These are phyloP conservation scores for Rhadinocentrus ornatus DNA, from an alignment of 2,797 vertebrate genomes.

Conservation along the genomic window DNA sequence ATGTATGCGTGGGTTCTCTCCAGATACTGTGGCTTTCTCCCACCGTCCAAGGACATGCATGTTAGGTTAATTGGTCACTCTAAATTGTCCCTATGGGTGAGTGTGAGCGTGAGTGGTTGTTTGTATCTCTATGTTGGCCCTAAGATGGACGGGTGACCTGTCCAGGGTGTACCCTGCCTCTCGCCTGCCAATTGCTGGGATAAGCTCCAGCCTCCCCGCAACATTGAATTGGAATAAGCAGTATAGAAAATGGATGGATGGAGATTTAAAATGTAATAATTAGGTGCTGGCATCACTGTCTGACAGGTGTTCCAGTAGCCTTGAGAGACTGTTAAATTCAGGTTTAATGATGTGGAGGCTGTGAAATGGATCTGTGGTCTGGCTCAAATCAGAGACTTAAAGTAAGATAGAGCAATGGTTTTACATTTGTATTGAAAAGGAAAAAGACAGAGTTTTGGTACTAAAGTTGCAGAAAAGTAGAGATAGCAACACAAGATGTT, in stretches of 20 bases:
- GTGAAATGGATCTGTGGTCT: conserved; percentile 11
- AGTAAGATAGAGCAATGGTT: not conserved
- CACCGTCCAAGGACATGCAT: too few species aligned
- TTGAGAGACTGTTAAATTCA: conserved; percentile 13
- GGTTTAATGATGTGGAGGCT: conserved; percentile 28
- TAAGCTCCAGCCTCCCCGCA: too few species aligned
- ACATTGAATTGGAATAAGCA: too few species aligned
- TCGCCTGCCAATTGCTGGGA: too few species aligned
- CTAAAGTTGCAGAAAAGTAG: not conserved
- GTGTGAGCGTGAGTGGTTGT: too few species aligned
- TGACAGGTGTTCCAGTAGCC: conserved; percentile 31
- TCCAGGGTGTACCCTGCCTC: too few species aligned
- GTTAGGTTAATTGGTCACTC: too few species aligned
- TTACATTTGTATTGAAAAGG: not conserved
- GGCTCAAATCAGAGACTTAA: conserved; percentile 8
- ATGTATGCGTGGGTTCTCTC: too few species aligned
- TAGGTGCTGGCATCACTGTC: conserved; percentile 17
- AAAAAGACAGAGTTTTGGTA: not conserved
- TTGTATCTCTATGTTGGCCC: too few species aligned
- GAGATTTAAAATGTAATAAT: conserved; percentile 11
- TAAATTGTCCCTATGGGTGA: too few species aligned
- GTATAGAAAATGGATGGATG: not conserved
- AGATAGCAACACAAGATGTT: not conserved
- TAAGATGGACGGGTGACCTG: too few species aligned
- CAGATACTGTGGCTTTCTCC: too few species aligned